phyloP scores from a whole-genome alignment of 2,113 vertebrate genomes.

The Scolopax mira region DNA sequence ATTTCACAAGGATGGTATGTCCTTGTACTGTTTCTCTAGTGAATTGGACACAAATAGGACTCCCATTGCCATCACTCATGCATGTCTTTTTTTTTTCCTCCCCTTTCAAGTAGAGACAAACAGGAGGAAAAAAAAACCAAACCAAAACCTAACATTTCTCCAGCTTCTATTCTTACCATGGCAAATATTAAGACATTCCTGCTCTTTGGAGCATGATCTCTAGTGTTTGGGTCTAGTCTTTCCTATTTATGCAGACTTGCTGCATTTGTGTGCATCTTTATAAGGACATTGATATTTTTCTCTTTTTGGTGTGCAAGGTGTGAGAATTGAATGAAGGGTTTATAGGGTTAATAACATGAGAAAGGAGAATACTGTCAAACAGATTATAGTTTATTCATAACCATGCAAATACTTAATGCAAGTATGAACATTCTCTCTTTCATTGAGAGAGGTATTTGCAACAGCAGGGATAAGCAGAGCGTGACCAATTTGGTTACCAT shows the following conservation, averaged over 20 bases:
- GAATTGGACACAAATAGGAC: slow-evolving; percentile 27
- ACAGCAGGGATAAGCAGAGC: background rate
- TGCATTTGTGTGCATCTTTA: background rate
- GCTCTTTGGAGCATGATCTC: background rate
- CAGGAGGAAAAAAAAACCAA: background rate
- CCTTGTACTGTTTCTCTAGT: slow-evolving; percentile 13
- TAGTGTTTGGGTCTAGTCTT: background rate
- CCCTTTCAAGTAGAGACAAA: background rate
- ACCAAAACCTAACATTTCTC: background rate
- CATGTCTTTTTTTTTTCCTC: background rate
- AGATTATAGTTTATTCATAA: background rate
- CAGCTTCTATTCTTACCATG: background rate
- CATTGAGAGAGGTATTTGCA: background rate
- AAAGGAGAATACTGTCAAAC: background rate
- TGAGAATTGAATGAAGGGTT: background rate
- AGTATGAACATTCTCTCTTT: background rate
- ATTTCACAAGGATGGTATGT: slow-evolving; percentile 41
- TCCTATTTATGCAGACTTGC: background rate
- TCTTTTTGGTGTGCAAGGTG: background rate
- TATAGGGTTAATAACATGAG: background rate
- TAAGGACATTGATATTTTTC: background rate
- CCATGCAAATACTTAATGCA: background rate
- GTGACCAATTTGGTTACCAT: background rate
- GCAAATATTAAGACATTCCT: background rate
- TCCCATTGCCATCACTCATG: slow-evolving; percentile 35